Evolutionary conservation across 2,888 invertebrate genomes (phyloP).

Genomic region (Rhyacophila evoluta): DNA sequence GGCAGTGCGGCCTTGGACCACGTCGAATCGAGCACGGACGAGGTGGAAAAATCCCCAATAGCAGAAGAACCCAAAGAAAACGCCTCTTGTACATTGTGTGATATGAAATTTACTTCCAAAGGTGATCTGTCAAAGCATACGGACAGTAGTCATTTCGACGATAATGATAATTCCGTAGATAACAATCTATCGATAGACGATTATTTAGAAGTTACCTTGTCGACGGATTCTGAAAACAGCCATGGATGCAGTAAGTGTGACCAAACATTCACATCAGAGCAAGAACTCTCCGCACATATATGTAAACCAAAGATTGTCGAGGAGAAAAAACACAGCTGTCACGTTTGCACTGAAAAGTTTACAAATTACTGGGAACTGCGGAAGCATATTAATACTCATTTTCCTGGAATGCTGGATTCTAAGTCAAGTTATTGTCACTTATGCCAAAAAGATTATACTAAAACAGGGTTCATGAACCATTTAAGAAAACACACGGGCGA

Average conservation of each 20-base stretch:
- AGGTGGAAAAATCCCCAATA: conserved; percentile 57
- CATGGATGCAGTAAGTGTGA: conserved; percentile 68
- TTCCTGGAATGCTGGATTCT: conserved; percentile 69
- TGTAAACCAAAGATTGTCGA: conserved; percentile 67
- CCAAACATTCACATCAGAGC: conserved; percentile 68
- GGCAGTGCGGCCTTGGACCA: conserved; percentile 37
- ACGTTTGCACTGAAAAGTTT: conserved; percentile 68
- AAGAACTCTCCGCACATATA: conserved; percentile 63
- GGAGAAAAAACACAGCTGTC: conserved; percentile 69
- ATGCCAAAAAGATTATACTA: conserved; percentile 70
- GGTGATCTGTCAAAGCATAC: conserved; percentile 58
- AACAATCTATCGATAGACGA: conserved; percentile 70
- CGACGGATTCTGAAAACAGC: conserved; percentile 69
- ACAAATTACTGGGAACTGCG: conserved; percentile 69
- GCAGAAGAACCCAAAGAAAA: conserved; percentile 58
- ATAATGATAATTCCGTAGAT: conserved; percentile 67
- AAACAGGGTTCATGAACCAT: conserved; percentile 70
- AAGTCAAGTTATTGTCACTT: conserved; percentile 70
- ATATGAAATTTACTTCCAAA: conserved; percentile 40
- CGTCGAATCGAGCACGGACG: conserved; percentile 34
- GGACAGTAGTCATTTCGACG: conserved; percentile 63
- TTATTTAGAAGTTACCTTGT: conserved; percentile 69
- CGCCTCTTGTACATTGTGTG: conserved; percentile 56
- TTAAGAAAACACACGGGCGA: conserved; percentile 69
- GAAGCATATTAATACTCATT: conserved; percentile 68